phyloP scores from a whole-genome alignment of 2,797 vertebrate genomes.

The Chromobotia macracanthus region DNA sequence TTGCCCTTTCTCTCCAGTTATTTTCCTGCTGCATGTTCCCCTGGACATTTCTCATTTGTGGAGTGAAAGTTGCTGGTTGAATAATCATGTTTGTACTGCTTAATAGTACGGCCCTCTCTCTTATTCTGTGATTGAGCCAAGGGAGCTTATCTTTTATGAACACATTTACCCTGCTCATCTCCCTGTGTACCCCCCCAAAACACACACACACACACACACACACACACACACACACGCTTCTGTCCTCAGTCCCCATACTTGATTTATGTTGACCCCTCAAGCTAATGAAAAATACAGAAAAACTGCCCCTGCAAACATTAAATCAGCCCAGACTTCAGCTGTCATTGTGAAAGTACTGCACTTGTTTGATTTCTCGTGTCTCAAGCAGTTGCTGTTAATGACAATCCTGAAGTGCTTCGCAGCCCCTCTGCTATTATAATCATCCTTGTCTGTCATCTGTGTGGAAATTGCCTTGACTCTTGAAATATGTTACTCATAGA shows the following conservation, averaged over 20 bases:
- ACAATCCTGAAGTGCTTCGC: constrained; percentile 29
- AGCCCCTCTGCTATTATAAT: constrained; percentile 33
- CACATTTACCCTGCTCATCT: constrained; percentile 61
- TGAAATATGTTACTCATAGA: constrained; percentile 19
- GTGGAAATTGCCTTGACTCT: constrained; percentile 48
- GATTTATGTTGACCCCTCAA: constrained; percentile 59
- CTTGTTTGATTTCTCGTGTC: constrained; percentile 26
- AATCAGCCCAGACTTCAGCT: constrained; percentile 34
- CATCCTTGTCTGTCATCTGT: constrained; percentile 28
- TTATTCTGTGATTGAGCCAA: constrained; percentile 75
- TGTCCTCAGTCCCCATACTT: constrained; percentile 30
- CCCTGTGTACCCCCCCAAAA: constrained; percentile 49
- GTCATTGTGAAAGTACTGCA: constrained; percentile 4
- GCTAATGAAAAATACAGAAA: constrained; percentile 60
- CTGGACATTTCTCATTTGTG: constrained; percentile 67
- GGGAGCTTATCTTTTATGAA: constrained; percentile 79
- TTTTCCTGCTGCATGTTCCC: constrained; percentile 51
- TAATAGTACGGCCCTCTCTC: constrained; percentile 76
- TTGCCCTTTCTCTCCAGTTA: constrained; percentile 55
- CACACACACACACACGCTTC: not conserved
- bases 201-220: not conserved
- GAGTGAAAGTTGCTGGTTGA: constrained; percentile 79
- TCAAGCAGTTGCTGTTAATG: constrained; percentile 27
- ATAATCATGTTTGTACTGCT: constrained; percentile 82
- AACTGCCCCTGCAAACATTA: constrained; percentile 41